phyloP scores from a whole-genome alignment of 2,888 invertebrate species.

The Aleiodes alternator region DNA sequence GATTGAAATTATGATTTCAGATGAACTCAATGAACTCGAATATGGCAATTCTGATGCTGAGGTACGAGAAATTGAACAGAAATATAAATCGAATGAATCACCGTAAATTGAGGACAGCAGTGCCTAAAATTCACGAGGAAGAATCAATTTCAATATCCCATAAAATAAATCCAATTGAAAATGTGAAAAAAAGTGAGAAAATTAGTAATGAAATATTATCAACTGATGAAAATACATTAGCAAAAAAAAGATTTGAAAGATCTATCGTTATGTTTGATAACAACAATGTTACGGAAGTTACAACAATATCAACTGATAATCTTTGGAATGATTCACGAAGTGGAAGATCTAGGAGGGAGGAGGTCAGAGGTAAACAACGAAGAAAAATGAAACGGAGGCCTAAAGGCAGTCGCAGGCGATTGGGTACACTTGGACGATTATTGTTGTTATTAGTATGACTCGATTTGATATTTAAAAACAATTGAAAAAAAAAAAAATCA shows the following conservation, averaged over 20 bases:
- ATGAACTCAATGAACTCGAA: slow-evolving; percentile 63
- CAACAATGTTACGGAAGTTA: slow-evolving; percentile 51
- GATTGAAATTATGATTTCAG: slow-evolving; percentile 54
- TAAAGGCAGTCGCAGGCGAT: slow-evolving; percentile 72
- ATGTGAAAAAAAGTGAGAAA: slow-evolving; percentile 26
- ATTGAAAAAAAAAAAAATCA: slow-evolving; percentile 2
- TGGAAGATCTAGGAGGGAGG: slow-evolving; percentile 65
- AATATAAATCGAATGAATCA: slow-evolving; percentile 56
- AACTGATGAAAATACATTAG: no score
- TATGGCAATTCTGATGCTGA: slow-evolving; percentile 62
- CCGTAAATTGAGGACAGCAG: neutral
- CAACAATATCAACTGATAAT: slow-evolving; percentile 44
- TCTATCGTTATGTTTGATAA: slow-evolving; percentile 53
- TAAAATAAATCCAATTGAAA: slow-evolving; percentile 20
- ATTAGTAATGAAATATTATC: slow-evolving; percentile 16
- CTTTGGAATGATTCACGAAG: slow-evolving; percentile 61
- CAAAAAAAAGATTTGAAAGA: slow-evolving; percentile 52
- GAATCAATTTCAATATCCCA: slow-evolving; percentile 19
- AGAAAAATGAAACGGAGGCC: slow-evolving; percentile 68
- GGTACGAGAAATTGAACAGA: slow-evolving; percentile 62
- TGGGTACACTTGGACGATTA: slow-evolving; percentile 66
- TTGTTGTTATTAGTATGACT: slow-evolving; percentile 58
- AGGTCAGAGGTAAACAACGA: slow-evolving; percentile 71
- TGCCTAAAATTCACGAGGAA: slow-evolving; percentile 29
- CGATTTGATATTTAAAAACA: slow-evolving; percentile 43